phyloP scores from a whole-genome alignment of 1,140 invertebrate genomes.

The Marisa cornuarietis region DNA sequence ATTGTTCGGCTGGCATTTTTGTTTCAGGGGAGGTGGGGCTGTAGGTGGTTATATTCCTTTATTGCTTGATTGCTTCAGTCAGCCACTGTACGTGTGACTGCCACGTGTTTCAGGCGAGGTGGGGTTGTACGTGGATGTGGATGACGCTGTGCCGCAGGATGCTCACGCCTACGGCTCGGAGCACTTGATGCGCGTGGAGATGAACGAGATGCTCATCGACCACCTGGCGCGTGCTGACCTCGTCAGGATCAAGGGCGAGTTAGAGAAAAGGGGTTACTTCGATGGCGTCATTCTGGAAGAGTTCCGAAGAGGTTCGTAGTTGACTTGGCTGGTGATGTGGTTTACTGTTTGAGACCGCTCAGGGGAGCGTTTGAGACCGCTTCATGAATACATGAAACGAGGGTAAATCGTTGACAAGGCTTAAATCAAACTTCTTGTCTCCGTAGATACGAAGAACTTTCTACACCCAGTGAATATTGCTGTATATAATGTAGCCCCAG shows the following conservation, averaged over 20 bases:
- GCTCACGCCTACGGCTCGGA: slow-evolving; percentile 41
- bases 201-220: slow-evolving; percentile 40
- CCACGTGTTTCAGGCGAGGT: slow-evolving; percentile 38
- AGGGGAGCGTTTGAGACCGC: background rate
- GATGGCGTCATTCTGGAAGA: slow-evolving; percentile 41
- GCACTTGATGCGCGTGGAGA: slow-evolving; percentile 39
- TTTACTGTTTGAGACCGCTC: background rate
- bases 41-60: no score
- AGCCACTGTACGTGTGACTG: no score
- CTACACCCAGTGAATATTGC: no score
- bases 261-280: slow-evolving; percentile 36
- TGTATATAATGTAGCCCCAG: no score
- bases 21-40: no score
- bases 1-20: no score
- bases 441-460: no score
- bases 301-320: slow-evolving; percentile 35
- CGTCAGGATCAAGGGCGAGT: slow-evolving; percentile 35
- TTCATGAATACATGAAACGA: no score
- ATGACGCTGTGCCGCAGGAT: slow-evolving; percentile 39
- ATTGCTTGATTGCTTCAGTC: no score
- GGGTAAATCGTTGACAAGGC: no score
- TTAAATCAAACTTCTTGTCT: no score
- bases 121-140: slow-evolving; percentile 43
- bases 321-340: no score
- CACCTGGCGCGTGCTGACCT: slow-evolving; percentile 29